Conservation (phyloP, 1,140 invertebrate genomes). For the Armadillidium nasatum region DNA sequence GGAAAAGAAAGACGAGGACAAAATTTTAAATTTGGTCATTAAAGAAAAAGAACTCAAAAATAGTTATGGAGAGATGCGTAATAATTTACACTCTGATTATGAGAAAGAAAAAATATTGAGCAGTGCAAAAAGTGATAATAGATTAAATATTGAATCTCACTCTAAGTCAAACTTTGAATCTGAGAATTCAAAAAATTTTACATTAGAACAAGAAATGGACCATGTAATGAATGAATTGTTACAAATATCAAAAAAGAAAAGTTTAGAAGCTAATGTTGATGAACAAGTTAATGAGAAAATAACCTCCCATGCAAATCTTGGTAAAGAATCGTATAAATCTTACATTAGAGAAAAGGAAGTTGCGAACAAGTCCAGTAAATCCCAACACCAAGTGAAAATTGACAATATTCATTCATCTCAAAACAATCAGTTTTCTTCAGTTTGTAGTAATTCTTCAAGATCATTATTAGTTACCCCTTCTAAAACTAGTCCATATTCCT, state of each 20-base stretch:
- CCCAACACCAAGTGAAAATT: background rate
- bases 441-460: no score
- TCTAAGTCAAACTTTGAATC: conserved; percentile 16
- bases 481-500: no score
- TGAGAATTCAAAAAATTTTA: conserved; percentile 30
- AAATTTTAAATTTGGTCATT: no score
- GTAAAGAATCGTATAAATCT: background rate
- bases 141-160: background rate
- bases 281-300: background rate
- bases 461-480: no score
- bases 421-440: no score
- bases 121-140: no score
- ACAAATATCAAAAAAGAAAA: conserved; percentile 40
- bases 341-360: background rate
- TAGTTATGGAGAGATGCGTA: no score
- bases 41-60: no score
- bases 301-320: background rate
- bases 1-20: no score
- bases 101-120: no score
- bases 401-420: no score
- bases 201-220: conserved; percentile 41
- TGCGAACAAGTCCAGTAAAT: background rate
- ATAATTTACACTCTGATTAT: no score
- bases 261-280: background rate
- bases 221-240: conserved; percentile 43